Conservation (phyloP, 2,888 invertebrate species). For the Bombylius discolor region DNA sequence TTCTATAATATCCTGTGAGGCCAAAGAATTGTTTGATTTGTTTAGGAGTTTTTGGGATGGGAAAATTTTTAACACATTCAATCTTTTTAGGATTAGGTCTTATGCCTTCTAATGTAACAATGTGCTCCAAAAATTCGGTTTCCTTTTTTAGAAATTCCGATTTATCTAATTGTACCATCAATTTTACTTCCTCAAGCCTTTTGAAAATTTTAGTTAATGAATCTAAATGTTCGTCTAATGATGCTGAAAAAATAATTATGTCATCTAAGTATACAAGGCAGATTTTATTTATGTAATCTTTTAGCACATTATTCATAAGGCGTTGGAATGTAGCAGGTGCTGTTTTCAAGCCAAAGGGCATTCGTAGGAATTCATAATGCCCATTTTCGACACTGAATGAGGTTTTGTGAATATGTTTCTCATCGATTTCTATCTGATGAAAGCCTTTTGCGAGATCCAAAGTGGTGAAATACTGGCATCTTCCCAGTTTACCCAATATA, state of each 20-base stretch:
- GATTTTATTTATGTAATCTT: conserved; percentile 15
- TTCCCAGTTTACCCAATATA: conserved; percentile 19
- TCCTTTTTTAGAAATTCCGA: conserved; percentile 6
- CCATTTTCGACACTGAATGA: conserved; percentile 11
- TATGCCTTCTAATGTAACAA: not conserved
- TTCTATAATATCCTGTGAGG: conserved; percentile 8
- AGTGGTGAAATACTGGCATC: conserved; percentile 18
- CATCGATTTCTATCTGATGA: conserved; percentile 12
- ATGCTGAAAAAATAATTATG: conserved; percentile 19
- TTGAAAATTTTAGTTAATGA: not conserved
- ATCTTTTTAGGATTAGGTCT: conserved; percentile 7
- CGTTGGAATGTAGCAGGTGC: conserved; percentile 16
- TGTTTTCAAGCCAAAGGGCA: conserved; percentile 9
- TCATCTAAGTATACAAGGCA: conserved; percentile 22
- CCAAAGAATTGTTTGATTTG: conserved; percentile 5
- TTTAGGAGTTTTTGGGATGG: not conserved
- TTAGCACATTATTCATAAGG: conserved; percentile 14
- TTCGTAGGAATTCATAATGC: conserved; percentile 6
- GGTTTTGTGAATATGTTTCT: conserved; percentile 11
- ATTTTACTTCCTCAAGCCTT: not conserved
- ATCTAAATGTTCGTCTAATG: conserved; percentile 17
- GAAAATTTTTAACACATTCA: not conserved
- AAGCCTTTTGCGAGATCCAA: conserved; percentile 16
- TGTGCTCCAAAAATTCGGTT: conserved; percentile 6
- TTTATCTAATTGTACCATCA: conserved; percentile 6